Conservation (phyloP, 2,797 vertebrate species). For the Taenioides sp. region DNA sequence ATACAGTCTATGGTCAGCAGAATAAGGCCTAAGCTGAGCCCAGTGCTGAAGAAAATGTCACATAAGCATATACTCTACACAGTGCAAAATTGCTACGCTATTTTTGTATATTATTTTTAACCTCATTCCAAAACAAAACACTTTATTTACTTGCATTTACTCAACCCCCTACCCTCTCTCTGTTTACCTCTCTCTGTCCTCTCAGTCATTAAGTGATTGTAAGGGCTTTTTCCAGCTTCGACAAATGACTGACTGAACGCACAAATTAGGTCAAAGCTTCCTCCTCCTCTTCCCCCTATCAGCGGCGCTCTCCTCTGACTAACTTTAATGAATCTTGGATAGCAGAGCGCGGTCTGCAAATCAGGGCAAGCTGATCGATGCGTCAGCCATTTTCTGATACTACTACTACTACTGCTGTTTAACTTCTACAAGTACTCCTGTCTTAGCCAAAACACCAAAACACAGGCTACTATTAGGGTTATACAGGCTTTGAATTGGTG, state of each 20-base stretch:
- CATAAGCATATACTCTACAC: neutral
- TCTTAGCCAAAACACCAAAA: too few species aligned
- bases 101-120: neutral
- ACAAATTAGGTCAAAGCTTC: slow-evolving; percentile 19
- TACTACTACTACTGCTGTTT: neutral
- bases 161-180: slow-evolving; percentile 5
- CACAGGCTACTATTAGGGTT: too few species aligned
- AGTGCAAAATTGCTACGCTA: neutral
- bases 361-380: slow-evolving; percentile 49
- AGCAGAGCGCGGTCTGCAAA: slow-evolving; percentile 43
- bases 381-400: slow-evolving; percentile 50
- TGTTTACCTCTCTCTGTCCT: slow-evolving; percentile 5
- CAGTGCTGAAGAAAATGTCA: too few species aligned
- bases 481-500: too few species aligned
- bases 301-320: slow-evolving; percentile 47
- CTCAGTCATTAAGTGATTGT: slow-evolving; percentile 47
- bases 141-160: slow-evolving; percentile 35
- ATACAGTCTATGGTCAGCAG: too few species aligned
- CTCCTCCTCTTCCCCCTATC: slow-evolving; percentile 31
- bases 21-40: too few species aligned
- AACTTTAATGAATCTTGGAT: slow-evolving; percentile 55
- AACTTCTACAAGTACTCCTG: too few species aligned
- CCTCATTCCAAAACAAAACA: neutral
- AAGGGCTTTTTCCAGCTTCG: slow-evolving; percentile 15
- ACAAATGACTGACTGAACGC: slow-evolving; percentile 53